phyloP scores from a whole-genome alignment of 1,140 invertebrate species.

The Prorops nasuta region DNA sequence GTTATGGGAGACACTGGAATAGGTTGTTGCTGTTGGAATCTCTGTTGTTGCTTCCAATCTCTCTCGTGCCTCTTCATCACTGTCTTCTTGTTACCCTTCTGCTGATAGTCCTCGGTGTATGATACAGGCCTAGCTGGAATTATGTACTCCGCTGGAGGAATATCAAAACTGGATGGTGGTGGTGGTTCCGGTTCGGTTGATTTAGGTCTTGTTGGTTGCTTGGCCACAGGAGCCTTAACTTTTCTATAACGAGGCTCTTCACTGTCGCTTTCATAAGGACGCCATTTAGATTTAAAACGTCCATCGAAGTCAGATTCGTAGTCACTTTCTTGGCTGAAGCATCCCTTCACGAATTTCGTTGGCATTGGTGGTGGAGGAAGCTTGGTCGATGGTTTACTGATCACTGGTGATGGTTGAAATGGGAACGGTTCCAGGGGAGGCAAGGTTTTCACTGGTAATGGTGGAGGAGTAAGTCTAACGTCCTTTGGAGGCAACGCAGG shows the following conservation, averaged over 20 bases:
- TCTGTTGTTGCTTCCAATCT: conserved; percentile 39
- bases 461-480: conserved; percentile 46
- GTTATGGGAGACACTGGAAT: conserved; percentile 36
- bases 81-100: conserved; percentile 35
- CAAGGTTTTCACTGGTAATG: conserved; percentile 41
- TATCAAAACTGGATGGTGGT: conserved; percentile 61
- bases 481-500: conserved; percentile 53
- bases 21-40: conserved; percentile 31
- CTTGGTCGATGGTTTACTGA: conserved; percentile 30
- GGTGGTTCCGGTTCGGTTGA: conserved; percentile 60
- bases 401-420: conserved; percentile 31
- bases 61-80: conserved; percentile 36
- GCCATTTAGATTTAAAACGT: conserved; percentile 58
- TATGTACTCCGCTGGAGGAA: conserved; percentile 54
- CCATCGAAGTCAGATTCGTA: conserved; percentile 71
- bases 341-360: conserved; percentile 63
- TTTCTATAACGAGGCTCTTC: conserved; percentile 62
- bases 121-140: conserved; percentile 52
- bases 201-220: conserved; percentile 48
- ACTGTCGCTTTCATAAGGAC: conserved; percentile 65
- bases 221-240: conserved; percentile 56
- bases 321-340: conserved; percentile 63
- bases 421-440: conserved; percentile 56
- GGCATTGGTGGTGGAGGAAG: conserved; percentile 59
- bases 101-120: conserved; percentile 33